A percentile compares a stretch with the other conserved stretches of the same genome.
phyloP scores from a whole-genome alignment of 2,113 vertebrate genomes.

The Oostethus manadensis region DNA sequence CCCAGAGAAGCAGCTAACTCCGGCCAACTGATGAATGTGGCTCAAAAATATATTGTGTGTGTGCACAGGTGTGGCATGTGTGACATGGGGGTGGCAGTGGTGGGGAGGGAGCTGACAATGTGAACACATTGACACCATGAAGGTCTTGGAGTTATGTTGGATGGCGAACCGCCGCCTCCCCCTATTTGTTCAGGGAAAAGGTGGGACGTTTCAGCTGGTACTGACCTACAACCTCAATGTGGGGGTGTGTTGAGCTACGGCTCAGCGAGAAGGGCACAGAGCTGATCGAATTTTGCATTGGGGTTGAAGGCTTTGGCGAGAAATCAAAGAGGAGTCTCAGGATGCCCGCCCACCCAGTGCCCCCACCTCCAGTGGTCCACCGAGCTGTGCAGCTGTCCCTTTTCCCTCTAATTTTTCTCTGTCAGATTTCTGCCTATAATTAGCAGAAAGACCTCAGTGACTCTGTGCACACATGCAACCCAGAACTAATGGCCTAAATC shows the following conservation, averaged over 20 bases:
- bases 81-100: slow-evolving; percentile 5
- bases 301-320: slow-evolving; percentile 69
- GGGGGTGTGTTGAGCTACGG: slow-evolving; percentile 9
- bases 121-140: slow-evolving; percentile 32
- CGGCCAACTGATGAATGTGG: not conserved
- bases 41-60: not conserved
- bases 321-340: slow-evolving; percentile 65
- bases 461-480: slow-evolving; percentile 67
- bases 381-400: slow-evolving; percentile 78
- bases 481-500: slow-evolving; percentile 75
- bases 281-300: slow-evolving; percentile 66
- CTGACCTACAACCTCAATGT: slow-evolving; percentile 50
- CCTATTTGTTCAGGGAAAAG: slow-evolving; percentile 48
- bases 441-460: slow-evolving; percentile 80
- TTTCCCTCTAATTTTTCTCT: slow-evolving; percentile 89
- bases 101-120: slow-evolving; percentile 4
- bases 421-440: slow-evolving; percentile 88
- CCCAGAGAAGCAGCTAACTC: not conserved
- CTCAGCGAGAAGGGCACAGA: slow-evolving; percentile 28
- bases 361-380: slow-evolving; percentile 30
- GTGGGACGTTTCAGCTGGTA: slow-evolving; percentile 42
- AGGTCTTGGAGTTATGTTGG: slow-evolving; percentile 34
- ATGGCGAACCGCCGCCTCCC: slow-evolving; percentile 22
- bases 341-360: slow-evolving; percentile 26
- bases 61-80: slow-evolving; percentile 4